Conservation (phyloP, 2,113 vertebrate genomes). For the Cyanoramphus novaezelandiae region DNA sequence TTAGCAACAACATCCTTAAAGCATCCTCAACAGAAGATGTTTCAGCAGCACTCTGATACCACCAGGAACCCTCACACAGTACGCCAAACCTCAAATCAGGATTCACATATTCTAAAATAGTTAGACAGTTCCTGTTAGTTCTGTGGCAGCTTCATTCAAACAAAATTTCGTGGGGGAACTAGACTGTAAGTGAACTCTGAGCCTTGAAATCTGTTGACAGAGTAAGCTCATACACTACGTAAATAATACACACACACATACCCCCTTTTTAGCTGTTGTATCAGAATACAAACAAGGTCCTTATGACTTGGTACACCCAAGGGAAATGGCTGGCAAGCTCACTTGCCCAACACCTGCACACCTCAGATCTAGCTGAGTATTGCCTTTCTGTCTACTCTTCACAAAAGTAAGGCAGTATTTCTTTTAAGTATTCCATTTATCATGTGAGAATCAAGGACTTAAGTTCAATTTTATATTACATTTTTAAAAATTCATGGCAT, state of each 20-base stretch:
- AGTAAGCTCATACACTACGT: neutral
- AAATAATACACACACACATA: neutral
- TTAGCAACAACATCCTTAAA: neutral
- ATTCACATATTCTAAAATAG: neutral
- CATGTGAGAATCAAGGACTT: neutral
- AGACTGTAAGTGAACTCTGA: neutral
- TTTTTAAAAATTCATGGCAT: accelerated
- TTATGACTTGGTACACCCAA: neutral
- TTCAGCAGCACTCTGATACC: neutral
- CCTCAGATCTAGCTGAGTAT: neutral
- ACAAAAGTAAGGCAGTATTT: neutral
- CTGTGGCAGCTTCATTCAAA: neutral
- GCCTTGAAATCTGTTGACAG: neutral
- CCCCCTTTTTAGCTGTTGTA: neutral
- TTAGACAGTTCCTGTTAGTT: neutral
- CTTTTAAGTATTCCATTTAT: neutral
- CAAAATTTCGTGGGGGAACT: neutral
- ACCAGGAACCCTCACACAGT: neutral
- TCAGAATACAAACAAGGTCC: neutral
- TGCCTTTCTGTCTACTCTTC: neutral
- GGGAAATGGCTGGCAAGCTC: neutral
- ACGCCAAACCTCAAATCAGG: neutral
- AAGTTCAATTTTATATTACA: neutral
- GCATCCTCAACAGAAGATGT: neutral
- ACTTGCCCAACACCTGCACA: neutral